A percentile compares a stretch with the other conserved stretches of the same genome.
phyloP scores from a whole-genome alignment of 2,797 vertebrate species.

The Mus caroli region DNA sequence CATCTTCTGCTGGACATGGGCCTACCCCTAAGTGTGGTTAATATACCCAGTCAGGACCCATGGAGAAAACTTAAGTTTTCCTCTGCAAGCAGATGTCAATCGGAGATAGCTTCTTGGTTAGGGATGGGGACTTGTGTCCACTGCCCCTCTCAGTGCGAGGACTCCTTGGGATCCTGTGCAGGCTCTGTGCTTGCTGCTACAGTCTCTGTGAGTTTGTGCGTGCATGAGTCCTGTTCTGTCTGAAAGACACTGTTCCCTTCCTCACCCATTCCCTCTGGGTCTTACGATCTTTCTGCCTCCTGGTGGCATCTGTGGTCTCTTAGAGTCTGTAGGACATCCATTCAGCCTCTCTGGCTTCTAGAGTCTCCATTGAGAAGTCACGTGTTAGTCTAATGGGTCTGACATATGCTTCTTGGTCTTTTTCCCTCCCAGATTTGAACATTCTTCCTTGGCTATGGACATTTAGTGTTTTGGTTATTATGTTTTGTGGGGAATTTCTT shows the following conservation, averaged over 20 bases:
- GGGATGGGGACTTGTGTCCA: not conserved
- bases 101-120: not conserved
- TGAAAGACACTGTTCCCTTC: not conserved
- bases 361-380: not conserved
- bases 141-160: not conserved
- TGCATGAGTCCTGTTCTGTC: not conserved
- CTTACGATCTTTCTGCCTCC: not conserved
- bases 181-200: not conserved
- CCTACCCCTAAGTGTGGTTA: not conserved
- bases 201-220: not conserved
- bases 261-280: not conserved
- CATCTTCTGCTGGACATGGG: not conserved
- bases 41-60: not conserved
- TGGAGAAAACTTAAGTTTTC: not conserved
- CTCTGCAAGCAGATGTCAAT: not conserved
- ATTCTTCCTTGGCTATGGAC: not conserved
- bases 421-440: not conserved
- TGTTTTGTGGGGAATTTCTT: not conserved
- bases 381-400: not conserved
- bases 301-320: not conserved
- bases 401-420: not conserved
- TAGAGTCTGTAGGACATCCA: not conserved
- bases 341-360: not conserved
- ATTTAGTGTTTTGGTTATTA: not conserved
- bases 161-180: not conserved